These are phyloP conservation scores for Mnemiopsis leidyi DNA, from an alignment of 37 sponge, comb jelly and placozoan genomes.

Conservation along the genomic window DNA sequence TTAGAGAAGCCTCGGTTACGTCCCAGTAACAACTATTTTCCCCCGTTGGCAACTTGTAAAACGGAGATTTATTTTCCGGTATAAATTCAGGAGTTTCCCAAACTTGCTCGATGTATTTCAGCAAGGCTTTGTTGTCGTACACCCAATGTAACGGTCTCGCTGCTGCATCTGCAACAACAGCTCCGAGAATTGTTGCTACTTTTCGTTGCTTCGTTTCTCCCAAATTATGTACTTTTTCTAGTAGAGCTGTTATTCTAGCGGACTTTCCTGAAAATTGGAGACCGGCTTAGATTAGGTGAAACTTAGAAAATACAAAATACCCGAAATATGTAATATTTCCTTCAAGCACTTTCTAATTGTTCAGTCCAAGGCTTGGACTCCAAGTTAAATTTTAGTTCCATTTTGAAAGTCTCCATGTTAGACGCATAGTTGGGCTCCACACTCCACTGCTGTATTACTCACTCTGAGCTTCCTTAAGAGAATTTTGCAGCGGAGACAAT, in stretches of 20 bases:
- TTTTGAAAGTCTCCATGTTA: too few relatives aligned
- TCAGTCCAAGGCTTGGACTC: too few relatives aligned
- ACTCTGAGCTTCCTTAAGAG: background rate
- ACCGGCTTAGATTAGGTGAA: too few relatives aligned
- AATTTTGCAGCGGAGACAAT: background rate
- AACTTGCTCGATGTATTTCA: background rate
- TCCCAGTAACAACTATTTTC: slow-evolving; percentile 38
- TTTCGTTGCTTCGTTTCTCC: background rate
- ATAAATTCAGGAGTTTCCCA: slow-evolving; percentile 14
- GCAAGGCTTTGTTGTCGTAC: slow-evolving; percentile 29
- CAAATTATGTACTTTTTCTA: background rate
- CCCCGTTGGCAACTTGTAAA: slow-evolving; percentile 3
- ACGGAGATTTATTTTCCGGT: background rate
- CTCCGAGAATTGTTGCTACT: slow-evolving; percentile 1
- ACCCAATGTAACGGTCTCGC: slow-evolving; percentile 38
- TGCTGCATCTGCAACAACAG: slow-evolving; percentile 36
- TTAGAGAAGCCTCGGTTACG: background rate
- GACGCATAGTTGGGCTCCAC: too few relatives aligned
- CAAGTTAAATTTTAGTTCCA: too few relatives aligned
- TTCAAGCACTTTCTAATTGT: too few relatives aligned
- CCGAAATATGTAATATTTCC: too few relatives aligned
- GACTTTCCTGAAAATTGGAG: too few relatives aligned
- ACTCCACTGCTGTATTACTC: background rate
- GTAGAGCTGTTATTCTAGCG: background rate
- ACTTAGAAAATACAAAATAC: too few relatives aligned